Conservation (phyloP, 2,888 invertebrate species). For the Brassicogethes aeneus region DNA sequence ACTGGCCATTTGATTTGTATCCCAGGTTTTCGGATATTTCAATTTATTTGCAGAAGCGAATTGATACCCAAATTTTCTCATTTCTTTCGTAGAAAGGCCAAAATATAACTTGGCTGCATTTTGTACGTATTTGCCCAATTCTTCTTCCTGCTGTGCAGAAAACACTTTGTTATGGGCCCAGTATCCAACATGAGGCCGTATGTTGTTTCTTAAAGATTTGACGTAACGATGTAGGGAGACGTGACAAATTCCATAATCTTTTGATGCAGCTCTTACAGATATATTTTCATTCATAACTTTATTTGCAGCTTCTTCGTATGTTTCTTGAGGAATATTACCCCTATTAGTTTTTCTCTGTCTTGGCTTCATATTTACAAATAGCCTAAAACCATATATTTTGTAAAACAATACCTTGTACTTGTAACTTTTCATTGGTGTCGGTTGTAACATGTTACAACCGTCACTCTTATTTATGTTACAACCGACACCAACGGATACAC, state of each 20-base stretch:
- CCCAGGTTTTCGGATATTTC: conserved; percentile 2
- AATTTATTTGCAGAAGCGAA: conserved; percentile 5
- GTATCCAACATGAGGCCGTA: conserved; percentile 12
- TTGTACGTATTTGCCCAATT: conserved; percentile 7
- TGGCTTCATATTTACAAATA: no score
- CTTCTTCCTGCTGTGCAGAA: conserved; percentile 9
- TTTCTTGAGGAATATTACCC: no score
- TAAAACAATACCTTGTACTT: no score
- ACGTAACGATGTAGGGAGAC: conserved; percentile 7
- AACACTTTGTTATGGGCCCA: conserved; percentile 10
- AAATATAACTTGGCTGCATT: conserved; percentile 8
- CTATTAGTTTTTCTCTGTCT: no score
- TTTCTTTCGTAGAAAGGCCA: conserved; percentile 7
- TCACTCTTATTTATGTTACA: no score
- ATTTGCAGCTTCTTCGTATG: no score
- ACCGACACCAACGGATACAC: no score
- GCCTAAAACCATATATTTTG: no score
- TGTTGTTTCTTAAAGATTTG: conserved; percentile 8
- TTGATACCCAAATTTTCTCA: conserved; percentile 7
- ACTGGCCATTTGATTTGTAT: conserved; percentile 4
- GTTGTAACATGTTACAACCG: no score
- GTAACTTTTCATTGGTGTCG: no score
- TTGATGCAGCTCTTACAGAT: conserved; percentile 7
- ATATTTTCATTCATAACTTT: conserved; percentile 6
- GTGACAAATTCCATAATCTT: conserved; percentile 9